phyloP scores from a whole-genome alignment of 2,888 invertebrate genomes.

The Drosophila infuscata region DNA sequence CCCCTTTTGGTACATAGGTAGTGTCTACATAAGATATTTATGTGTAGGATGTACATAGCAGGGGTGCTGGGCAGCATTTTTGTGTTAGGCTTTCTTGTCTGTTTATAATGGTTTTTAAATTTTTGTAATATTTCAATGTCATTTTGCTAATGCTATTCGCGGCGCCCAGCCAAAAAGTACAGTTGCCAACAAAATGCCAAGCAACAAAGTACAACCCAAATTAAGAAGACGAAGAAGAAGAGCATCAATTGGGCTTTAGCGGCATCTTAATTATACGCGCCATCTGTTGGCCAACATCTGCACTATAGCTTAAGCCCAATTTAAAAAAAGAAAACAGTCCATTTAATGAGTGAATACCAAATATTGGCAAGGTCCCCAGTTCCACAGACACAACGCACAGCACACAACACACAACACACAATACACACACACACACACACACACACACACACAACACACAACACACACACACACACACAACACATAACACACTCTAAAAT shows the following conservation, averaged over 20 bases:
- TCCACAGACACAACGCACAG: conserved; percentile 18
- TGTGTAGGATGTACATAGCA: conserved; percentile 23
- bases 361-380: conserved; percentile 46
- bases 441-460: neutral
- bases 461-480: neutral
- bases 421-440: conserved; percentile 22
- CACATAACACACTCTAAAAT: conserved; percentile 53
- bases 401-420: conserved; percentile 1
- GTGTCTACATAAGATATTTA: conserved; percentile 58
- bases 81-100: conserved; percentile 47
- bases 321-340: conserved; percentile 26
- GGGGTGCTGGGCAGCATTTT: neutral
- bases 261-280: conserved; percentile 45
- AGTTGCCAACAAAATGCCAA: conserved; percentile 60
- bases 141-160: conserved; percentile 66
- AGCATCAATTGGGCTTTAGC: conserved; percentile 24
- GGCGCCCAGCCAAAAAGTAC: conserved; percentile 43
- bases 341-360: conserved; percentile 23
- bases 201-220: neutral
- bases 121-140: conserved; percentile 77
- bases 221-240: neutral
- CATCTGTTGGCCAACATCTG: conserved; percentile 40
- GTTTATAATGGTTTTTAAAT: conserved; percentile 78
- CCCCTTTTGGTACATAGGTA: conserved; percentile 11
- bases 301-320: conserved; percentile 27